Conservation (phyloP, 2,797 vertebrate genomes). For the Luscinia luscinia region DNA sequence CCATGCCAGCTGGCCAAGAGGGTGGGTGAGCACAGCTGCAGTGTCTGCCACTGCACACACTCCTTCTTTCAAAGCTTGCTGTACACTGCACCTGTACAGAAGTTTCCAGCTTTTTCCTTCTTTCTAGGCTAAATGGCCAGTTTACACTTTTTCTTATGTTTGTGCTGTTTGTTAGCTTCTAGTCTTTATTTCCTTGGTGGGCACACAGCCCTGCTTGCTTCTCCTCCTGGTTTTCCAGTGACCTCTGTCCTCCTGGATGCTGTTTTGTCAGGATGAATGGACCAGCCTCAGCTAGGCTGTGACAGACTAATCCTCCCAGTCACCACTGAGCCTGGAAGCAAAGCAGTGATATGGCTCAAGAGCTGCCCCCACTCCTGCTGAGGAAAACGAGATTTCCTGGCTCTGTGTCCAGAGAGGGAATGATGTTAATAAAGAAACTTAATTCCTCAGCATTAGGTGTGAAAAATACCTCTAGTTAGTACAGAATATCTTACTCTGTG, state of each 20-base stretch:
- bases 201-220: not conserved
- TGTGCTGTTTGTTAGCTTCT: not conserved
- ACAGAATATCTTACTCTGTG: not conserved
- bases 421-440: not conserved
- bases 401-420: not conserved
- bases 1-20: not conserved
- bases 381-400: not conserved
- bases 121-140: not conserved
- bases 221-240: not conserved
- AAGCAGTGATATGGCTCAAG: not conserved
- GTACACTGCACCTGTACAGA: not conserved
- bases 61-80: not conserved
- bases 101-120: not conserved
- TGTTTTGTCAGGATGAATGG: not conserved
- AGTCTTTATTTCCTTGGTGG: not conserved
- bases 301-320: not conserved
- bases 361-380: not conserved
- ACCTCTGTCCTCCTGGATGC: not conserved
- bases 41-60: not conserved
- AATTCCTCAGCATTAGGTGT: not conserved
- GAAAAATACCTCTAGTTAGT: not conserved
- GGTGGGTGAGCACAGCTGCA: fast-evolving
- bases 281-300: not conserved
- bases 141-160: not conserved
- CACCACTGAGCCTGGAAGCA: not conserved